A percentile compares a stretch with the other conserved stretches of the same genome.
phyloP scores from a whole-genome alignment of 2,797 vertebrate genomes.

The Smutsia gigantea region DNA sequence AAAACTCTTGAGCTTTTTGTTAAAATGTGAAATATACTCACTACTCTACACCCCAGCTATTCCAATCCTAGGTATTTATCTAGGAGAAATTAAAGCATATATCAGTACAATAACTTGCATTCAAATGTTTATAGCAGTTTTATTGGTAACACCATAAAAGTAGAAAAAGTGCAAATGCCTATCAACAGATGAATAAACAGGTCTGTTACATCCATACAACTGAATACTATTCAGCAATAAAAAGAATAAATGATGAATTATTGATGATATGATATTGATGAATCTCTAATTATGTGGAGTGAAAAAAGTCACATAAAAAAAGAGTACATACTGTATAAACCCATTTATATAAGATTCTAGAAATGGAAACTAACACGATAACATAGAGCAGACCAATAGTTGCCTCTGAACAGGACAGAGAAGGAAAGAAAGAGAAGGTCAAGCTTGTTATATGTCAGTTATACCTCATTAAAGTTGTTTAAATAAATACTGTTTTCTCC shows the following conservation, averaged over 20 bases:
- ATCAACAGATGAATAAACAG: neutral
- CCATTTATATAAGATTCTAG: neutral
- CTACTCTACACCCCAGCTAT: neutral
- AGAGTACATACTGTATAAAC: neutral
- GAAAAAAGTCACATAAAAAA: neutral
- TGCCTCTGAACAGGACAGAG: neutral
- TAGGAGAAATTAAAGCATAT: neutral
- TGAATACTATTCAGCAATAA: neutral
- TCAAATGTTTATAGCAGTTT: neutral
- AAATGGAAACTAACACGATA: neutral
- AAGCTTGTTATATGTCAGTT: neutral
- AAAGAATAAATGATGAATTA: neutral
- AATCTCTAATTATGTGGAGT: neutral
- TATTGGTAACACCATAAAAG: neutral
- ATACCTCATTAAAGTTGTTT: neutral
- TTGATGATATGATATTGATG: neutral
- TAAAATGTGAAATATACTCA: neutral
- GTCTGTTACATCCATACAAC: neutral
- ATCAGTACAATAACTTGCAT: neutral
- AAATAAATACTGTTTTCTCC: neutral
- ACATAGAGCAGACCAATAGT: neutral
- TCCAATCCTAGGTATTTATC: neutral
- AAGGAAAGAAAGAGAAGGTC: neutral
- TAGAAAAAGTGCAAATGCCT: neutral
- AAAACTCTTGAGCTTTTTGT: neutral